phyloP scores from a whole-genome alignment of 2,888 invertebrate genomes.

The Tupiocoris notatus region DNA sequence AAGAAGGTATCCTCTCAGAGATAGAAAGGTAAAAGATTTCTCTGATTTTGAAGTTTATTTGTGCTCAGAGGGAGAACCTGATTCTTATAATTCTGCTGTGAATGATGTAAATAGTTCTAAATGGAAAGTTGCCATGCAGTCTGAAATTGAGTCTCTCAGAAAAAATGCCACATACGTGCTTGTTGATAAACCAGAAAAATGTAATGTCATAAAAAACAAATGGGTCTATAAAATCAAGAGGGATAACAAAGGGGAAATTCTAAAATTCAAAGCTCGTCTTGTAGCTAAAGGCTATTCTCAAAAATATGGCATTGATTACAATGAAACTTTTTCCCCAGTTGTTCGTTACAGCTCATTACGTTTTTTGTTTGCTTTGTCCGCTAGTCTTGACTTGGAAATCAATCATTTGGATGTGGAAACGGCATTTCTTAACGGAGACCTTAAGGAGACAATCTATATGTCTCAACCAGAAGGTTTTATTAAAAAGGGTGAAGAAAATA shows the following conservation, averaged over 20 bases:
- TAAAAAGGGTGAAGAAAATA: constrained; percentile 14
- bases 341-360: constrained; percentile 48
- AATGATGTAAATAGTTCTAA: too few species aligned
- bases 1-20: too few species aligned
- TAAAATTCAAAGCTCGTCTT: constrained; percentile 50
- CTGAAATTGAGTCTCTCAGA: too few species aligned
- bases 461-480: constrained; percentile 6
- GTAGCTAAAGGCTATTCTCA: constrained; percentile 47
- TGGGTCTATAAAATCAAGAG: constrained; percentile 22
- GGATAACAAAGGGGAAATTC: constrained; percentile 3
- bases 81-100: too few species aligned
- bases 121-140: too few species aligned
- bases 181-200: too few species aligned
- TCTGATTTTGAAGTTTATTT: too few species aligned
- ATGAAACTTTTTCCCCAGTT: constrained; percentile 40
- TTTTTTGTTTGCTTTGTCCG: constrained; percentile 49
- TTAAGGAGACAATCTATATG: constrained; percentile 17
- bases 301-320: constrained; percentile 38
- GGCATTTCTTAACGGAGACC: constrained; percentile 49
- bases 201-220: constrained; percentile 24
- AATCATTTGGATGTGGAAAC: constrained; percentile 51
- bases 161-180: too few species aligned
- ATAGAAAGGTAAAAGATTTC: too few species aligned
- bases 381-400: constrained; percentile 36
- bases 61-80: too few species aligned